Evolutionary conservation across 1,140 invertebrate species (phyloP), one percentile per base, ranked within the genome.

Genomic region (Hetaerina americana): DNA sequence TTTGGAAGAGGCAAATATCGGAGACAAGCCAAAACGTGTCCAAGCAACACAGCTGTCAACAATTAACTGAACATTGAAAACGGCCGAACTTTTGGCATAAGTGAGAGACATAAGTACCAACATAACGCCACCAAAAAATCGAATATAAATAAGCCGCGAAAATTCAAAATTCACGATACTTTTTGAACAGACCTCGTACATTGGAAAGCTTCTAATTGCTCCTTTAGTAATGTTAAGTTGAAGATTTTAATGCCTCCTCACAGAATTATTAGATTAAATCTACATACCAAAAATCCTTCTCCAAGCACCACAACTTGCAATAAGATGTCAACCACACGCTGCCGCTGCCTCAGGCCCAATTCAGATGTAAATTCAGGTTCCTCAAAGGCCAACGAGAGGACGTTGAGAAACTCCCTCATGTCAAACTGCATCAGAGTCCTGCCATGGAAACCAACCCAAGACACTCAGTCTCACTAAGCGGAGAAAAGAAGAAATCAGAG

Each of bases 361-460:
- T 92, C 90, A 24, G 88, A 85, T 31, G 84, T 84, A 76, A 92
- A 92, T 79, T 93, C 91, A n/a, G 84, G 83, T 77, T 95, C 92
- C 77, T 93, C 91, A 84, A 95, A 95, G 57, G 93, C 92, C 78
- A 96, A 84, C 18, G 92, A 87, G 26, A 96, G 84, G 2, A 95
- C 94, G 80, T 97, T 96, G 1, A 97, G 82, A 77, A 96, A 96
- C 77, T 96, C 94, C 70, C 90, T 84, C 0, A 92, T 92, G 78
- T 97, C 93, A 79, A 95, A 96, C 75, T 88, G 86, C 2, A 97
- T 82, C 26, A 97, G 82, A 6, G 91, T 89, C 74, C 92, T 84
- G 66, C 85, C 40, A 57, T 57, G 76, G 76, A 84, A 79, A 57
- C 40, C 40, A 57, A 6, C 79, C 79, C 71, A 79, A 81, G 25